phyloP scores from a whole-genome alignment of 2,888 invertebrate species.

The Belgica antarctica region DNA sequence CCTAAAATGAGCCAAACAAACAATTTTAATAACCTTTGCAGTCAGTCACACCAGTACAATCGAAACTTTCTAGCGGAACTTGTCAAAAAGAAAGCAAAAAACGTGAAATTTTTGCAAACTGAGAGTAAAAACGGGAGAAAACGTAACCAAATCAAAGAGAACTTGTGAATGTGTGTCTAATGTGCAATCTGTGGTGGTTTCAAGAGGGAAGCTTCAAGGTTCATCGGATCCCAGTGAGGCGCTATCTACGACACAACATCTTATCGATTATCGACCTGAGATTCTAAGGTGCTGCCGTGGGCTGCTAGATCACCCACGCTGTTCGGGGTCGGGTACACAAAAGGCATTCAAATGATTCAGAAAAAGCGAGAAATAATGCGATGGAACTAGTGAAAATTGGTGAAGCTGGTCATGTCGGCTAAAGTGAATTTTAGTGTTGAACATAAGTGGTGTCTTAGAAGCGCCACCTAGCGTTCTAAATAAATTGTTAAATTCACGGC shows the following conservation, averaged over 20 bases:
- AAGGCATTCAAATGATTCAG: slow-evolving; percentile 1
- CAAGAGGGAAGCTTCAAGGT: not conserved
- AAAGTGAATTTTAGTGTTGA: no score
- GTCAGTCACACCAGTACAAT: not conserved
- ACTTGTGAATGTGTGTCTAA: slow-evolving; percentile 6
- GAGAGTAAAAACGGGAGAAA: no score
- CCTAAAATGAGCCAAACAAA: not conserved
- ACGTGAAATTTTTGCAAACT: not conserved
- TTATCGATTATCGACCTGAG: not conserved
- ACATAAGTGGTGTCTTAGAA: no score
- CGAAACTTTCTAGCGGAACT: not conserved
- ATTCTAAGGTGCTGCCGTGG: not conserved
- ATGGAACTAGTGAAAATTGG: not conserved
- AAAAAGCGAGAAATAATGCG: not conserved
- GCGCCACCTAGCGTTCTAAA: no score
- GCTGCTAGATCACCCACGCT: not conserved
- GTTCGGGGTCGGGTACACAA: not conserved
- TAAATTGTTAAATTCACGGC: no score
- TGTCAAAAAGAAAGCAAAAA: not conserved
- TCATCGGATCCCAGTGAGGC: slow-evolving; percentile 15
- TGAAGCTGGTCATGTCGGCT: no score
- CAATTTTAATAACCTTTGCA: not conserved
- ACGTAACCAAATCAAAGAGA: not conserved
- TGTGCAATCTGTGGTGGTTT: slow-evolving; percentile 10
- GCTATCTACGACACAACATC: not conserved